Evolutionary conservation across 2,797 vertebrate species (phyloP).

Genomic region (Crocidura indochinensis): DNA sequence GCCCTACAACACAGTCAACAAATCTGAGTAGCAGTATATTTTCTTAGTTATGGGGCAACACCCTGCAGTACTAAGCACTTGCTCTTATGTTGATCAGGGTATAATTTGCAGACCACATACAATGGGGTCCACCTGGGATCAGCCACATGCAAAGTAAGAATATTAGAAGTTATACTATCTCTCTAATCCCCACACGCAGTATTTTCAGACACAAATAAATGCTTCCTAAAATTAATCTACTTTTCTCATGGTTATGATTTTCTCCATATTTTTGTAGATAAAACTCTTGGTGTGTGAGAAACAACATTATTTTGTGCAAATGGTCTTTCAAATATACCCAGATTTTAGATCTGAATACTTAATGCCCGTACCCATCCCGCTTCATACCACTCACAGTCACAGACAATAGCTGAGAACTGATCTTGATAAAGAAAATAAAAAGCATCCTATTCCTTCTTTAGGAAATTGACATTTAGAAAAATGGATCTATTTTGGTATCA

Average conservation of each 20-base stretch:
- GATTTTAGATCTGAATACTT: background rate
- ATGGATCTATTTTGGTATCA: slow-evolving; percentile 34
- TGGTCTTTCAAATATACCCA: slow-evolving; percentile 34
- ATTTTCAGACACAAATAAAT: slow-evolving; percentile 16
- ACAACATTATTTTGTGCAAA: background rate
- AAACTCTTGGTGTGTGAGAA: too few species aligned
- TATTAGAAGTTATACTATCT: too few species aligned
- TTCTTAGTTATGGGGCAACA: too few species aligned
- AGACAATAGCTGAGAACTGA: background rate
- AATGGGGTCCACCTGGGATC: background rate
- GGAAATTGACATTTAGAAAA: background rate
- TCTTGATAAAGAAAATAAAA: too few species aligned
- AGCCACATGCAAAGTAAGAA: too few species aligned
- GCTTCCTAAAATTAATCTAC: slow-evolving; percentile 1
- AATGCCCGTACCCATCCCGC: background rate
- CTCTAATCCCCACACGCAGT: background rate
- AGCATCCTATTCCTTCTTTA: background rate
- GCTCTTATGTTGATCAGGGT: too few species aligned
- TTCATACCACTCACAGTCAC: background rate
- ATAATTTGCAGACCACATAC: too few species aligned
- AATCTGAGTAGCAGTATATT: background rate
- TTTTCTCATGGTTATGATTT: background rate
- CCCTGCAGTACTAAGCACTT: too few species aligned
- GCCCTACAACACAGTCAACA: background rate
- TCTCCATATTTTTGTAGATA: background rate